Evolutionary conservation across 2,888 invertebrate species (phyloP).

Genomic region (Adelphocoris suturalis): DNA sequence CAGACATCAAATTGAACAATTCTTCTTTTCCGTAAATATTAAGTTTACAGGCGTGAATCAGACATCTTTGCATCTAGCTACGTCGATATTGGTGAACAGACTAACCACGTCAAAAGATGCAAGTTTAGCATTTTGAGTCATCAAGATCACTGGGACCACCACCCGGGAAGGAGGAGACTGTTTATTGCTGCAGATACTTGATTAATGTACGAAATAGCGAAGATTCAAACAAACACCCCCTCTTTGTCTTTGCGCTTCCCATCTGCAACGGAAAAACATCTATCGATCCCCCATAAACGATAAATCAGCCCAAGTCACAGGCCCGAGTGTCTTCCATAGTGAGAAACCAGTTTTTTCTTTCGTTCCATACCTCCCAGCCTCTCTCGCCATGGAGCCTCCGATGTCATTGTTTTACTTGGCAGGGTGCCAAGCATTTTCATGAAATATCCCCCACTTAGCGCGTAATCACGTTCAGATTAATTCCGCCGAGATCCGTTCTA

Average conservation of each 20-base stretch:
- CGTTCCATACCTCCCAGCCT: not conserved
- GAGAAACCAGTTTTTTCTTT: slow-evolving; percentile 5
- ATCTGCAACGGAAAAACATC: slow-evolving; percentile 20
- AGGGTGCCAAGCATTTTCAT: slow-evolving; percentile 1
- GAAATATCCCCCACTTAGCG: slow-evolving; percentile 27
- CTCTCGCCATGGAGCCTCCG: slow-evolving; percentile 12
- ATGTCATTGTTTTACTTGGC: slow-evolving; percentile 30
- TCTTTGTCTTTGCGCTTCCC: not conserved
- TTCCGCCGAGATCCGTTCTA: not conserved
- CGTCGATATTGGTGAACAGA: no score
- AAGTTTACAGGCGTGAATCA: no score
- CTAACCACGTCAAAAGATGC: no score
- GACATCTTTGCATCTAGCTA: no score
- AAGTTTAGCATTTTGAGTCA: no score
- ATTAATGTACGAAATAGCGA: no score
- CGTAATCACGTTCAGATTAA: slow-evolving; percentile 22
- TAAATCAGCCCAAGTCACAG: slow-evolving; percentile 1
- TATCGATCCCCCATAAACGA: slow-evolving; percentile 30
- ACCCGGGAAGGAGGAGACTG: no score
- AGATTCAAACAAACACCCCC: no score
- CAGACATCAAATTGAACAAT: no score
- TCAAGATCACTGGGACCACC: no score
- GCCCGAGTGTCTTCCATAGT: slow-evolving; percentile 11
- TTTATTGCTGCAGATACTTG: no score
- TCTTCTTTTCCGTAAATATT: no score